Percentiles rank a stretch among this genome's conserved stretches.
Evolutionary conservation across 2,888 invertebrate genomes (phyloP).

Genomic region (Caradrina kadenii): DNA sequence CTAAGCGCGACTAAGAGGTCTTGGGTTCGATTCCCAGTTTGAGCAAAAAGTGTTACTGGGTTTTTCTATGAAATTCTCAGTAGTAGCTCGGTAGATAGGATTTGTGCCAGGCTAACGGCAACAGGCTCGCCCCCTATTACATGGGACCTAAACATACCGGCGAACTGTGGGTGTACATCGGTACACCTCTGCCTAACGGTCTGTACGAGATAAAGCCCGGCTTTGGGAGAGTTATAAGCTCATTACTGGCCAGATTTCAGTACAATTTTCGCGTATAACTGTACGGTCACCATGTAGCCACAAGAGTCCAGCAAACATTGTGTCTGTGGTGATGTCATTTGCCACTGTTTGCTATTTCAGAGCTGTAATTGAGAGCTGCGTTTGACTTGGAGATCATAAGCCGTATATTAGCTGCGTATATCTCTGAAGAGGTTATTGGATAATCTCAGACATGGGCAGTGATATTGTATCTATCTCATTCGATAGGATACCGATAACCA

Average conservation of each 20-base stretch:
- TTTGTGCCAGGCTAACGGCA: too few species aligned
- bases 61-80: too few species aligned
- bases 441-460: neutral
- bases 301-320: constrained; percentile 54
- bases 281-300: constrained; percentile 41
- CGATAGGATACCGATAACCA: neutral
- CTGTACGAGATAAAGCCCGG: too few species aligned
- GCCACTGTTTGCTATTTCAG: constrained; percentile 39
- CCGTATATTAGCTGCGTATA: constrained; percentile 25
- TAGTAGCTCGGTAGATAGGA: too few species aligned
- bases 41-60: too few species aligned
- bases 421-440: neutral
- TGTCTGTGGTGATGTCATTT: constrained; percentile 48
- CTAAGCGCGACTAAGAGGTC: too few species aligned
- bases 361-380: constrained; percentile 48
- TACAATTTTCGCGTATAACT: constrained; percentile 9
- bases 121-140: too few species aligned
- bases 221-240: too few species aligned
- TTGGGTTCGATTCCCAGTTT: too few species aligned
- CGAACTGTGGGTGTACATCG: too few species aligned
- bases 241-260: neutral
- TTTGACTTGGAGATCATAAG: constrained; percentile 41
- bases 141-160: too few species aligned
- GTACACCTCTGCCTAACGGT: too few species aligned
- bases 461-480: constrained; percentile 1